These are phyloP conservation scores for Phaenicophaeus curvirostris DNA, from an alignment of 2,797 vertebrate species.

Conservation along the genomic window DNA sequence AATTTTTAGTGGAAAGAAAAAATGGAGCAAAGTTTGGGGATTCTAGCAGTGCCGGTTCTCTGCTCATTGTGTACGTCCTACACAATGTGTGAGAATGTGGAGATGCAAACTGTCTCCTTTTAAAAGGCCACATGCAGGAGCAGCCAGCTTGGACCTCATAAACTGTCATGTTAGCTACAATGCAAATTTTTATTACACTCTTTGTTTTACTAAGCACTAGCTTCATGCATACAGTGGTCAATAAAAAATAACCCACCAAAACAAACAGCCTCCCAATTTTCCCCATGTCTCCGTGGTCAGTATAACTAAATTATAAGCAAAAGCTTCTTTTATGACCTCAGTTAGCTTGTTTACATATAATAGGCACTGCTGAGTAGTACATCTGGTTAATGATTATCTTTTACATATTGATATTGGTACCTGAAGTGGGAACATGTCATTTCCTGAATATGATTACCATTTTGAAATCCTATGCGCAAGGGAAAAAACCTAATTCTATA, in stretches of 20 bases:
- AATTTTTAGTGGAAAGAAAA: background rate
- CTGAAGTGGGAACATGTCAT: slow-evolving; percentile 78
- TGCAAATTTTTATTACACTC: slow-evolving; percentile 30
- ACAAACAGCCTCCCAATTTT: background rate
- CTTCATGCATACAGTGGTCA: background rate
- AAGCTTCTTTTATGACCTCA: slow-evolving; percentile 65
- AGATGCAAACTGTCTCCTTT: background rate
- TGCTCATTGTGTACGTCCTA: background rate
- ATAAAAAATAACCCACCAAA: background rate
- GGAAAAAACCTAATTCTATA: slow-evolving; percentile 79
- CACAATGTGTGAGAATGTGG: background rate
- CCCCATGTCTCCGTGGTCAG: slow-evolving; percentile 9
- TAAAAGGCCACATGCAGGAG: background rate
- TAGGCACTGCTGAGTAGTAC: slow-evolving; percentile 66
- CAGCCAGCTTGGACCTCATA: background rate
- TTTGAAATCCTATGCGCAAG: slow-evolving; percentile 83
- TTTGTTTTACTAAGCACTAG: background rate
- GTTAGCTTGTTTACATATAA: slow-evolving; percentile 76
- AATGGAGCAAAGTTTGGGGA: background rate
- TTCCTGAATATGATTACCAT: slow-evolving; percentile 78
- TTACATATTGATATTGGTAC: slow-evolving; percentile 81
- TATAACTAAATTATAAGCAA: slow-evolving; percentile 56
- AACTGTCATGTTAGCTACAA: background rate
- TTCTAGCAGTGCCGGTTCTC: background rate
- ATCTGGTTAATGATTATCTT: slow-evolving; percentile 77